Conservation (phyloP, 2,113 vertebrate genomes). For the Tragelaphus scriptus region DNA sequence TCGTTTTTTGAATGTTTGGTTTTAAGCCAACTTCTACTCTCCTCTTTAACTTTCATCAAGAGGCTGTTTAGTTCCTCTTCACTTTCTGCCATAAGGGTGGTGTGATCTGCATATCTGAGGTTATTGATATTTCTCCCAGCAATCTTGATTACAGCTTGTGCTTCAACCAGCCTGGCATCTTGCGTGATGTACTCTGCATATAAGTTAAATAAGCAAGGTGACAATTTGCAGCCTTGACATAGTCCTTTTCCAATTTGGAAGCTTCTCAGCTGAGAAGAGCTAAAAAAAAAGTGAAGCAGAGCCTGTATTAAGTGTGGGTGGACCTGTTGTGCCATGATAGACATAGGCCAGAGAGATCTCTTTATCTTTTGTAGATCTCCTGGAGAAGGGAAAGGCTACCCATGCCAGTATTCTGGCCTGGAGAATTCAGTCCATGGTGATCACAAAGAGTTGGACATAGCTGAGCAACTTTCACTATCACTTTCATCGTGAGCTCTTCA, state of each 20-base stretch:
- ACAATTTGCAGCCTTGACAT: neutral
- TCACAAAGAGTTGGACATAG: too few species aligned
- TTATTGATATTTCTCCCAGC: neutral
- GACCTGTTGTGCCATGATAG: neutral
- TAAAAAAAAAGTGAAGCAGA: too few species aligned
- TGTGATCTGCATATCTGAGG: neutral
- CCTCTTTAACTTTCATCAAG: neutral
- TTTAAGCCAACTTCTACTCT: neutral
- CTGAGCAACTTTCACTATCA: too few species aligned
- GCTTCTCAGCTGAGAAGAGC: too few species aligned
- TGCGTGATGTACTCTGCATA: neutral
- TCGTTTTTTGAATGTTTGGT: neutral
- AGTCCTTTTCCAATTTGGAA: neutral
- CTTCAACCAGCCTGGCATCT: neutral
- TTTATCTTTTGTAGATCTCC: neutral
- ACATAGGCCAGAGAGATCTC: too few species aligned
- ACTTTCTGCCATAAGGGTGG: neutral
- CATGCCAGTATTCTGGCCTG: too few species aligned
- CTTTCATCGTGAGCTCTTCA: too few species aligned
- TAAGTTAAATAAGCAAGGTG: neutral
- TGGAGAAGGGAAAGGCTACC: too few species aligned
- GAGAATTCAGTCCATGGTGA: too few species aligned
- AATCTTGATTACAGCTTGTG: neutral
- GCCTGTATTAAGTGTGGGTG: neutral
- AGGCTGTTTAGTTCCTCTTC: neutral